phyloP scores from a whole-genome alignment of 2,888 invertebrate species.

The Esperia sulphurella region DNA sequence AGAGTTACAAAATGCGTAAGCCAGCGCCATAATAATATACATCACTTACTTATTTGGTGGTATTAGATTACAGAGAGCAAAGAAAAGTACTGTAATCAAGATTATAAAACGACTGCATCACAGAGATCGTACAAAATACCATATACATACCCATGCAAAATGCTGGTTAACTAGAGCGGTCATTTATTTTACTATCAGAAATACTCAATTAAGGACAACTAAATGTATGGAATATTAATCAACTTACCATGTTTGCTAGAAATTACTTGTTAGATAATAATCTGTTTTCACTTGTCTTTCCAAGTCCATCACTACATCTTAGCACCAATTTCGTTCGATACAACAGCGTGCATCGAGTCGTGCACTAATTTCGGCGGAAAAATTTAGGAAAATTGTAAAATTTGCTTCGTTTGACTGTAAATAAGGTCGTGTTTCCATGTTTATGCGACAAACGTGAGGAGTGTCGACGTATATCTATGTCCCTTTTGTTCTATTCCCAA shows the following conservation, averaged over 20 bases:
- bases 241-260: conserved; percentile 18
- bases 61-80: not conserved
- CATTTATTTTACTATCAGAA: not conserved
- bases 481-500: conserved; percentile 54
- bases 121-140: not conserved
- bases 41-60: too few species aligned
- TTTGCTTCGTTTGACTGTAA: conserved; percentile 32
- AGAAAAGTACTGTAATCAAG: conserved; percentile 1
- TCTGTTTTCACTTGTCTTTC: not conserved
- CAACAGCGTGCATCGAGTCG: conserved; percentile 5
- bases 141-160: too few species aligned
- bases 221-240: not conserved
- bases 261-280: conserved; percentile 6
- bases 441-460: conserved; percentile 67
- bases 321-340: conserved; percentile 9
- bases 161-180: not conserved
- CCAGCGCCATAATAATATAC: too few species aligned
- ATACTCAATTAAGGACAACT: not conserved
- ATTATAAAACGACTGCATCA: not conserved
- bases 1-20: too few species aligned
- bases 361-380: conserved; percentile 9
- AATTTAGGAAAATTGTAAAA: conserved; percentile 24
- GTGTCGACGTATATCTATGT: conserved; percentile 46
- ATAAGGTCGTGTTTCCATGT: conserved; percentile 62
- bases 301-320: conserved; percentile 8